phyloP scores from a whole-genome alignment of 2,888 invertebrate species.

The Tanypteryx hageni region DNA sequence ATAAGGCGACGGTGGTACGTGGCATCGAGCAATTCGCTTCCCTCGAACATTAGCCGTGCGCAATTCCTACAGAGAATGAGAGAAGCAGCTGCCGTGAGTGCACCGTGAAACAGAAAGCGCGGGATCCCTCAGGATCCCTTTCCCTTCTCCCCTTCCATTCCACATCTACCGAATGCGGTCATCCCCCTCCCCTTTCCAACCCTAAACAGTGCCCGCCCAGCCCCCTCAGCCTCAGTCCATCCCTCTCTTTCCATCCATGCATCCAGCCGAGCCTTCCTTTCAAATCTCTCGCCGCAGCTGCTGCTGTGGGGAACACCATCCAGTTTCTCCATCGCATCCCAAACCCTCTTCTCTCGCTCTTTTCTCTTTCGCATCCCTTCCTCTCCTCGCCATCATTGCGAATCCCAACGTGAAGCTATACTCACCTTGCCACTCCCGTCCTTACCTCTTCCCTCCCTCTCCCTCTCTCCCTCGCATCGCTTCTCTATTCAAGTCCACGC shows the following conservation, averaged over 20 bases:
- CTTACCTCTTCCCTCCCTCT: background rate
- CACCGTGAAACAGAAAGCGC: constrained; percentile 22
- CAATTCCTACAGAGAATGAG: no score
- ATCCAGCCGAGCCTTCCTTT: constrained; percentile 32
- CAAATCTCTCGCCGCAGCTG: constrained; percentile 55
- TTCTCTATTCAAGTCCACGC: background rate
- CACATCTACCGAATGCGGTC: background rate
- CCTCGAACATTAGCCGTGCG: background rate
- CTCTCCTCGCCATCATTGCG: background rate
- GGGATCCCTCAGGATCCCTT: background rate
- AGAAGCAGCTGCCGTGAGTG: constrained; percentile 28
- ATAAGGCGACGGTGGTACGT: no score
- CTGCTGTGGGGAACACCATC: constrained; percentile 23
- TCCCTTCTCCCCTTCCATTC: background rate
- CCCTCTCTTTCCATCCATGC: background rate
- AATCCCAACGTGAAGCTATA: background rate
- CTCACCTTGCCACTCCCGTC: background rate
- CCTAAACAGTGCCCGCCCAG: background rate
- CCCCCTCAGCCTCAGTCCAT: background rate
- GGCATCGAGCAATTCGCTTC: no score
- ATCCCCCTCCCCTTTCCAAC: background rate
- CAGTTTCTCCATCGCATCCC: constrained; percentile 9
- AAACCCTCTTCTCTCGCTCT: background rate
- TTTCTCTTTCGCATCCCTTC: background rate
- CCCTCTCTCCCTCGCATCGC: background rate